phyloP scores from a whole-genome alignment of 1,140 invertebrate genomes.

The Rhyzopertha dominica region DNA sequence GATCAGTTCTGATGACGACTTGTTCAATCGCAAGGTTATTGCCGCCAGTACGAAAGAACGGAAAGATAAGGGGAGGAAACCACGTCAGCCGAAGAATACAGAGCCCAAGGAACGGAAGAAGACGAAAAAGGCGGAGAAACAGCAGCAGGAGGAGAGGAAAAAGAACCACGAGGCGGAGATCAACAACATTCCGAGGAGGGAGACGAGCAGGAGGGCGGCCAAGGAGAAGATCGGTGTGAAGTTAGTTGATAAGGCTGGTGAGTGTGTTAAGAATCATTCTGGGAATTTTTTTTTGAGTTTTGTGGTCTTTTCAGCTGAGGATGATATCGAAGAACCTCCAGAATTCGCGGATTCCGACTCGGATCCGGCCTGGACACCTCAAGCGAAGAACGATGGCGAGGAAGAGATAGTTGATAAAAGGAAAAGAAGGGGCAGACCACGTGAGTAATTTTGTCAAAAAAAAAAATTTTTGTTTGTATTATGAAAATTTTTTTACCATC shows the following conservation, averaged over 20 bases:
- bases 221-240: constrained; percentile 55
- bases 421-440: constrained; percentile 20
- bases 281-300: too few species aligned
- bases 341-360: constrained; percentile 61
- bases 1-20: constrained; percentile 60
- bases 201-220: constrained; percentile 59
- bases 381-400: constrained; percentile 48
- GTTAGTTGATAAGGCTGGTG: constrained; percentile 47
- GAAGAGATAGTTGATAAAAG: constrained; percentile 22
- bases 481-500: too few species aligned
- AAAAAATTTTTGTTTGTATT: too few species aligned
- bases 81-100: constrained; percentile 46
- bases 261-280: too few species aligned
- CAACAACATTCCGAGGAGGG: constrained; percentile 50
- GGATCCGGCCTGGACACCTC: constrained; percentile 69
- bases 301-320: too few species aligned
- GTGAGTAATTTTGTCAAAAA: constrained; percentile 5
- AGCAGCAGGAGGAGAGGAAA: constrained; percentile 6
- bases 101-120: constrained; percentile 49
- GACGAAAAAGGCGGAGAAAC: constrained; percentile 13
- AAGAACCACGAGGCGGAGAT: constrained; percentile 12
- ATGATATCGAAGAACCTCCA: constrained; percentile 48
- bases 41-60: constrained; percentile 19
- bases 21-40: constrained; percentile 43
- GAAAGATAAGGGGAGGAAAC: constrained; percentile 37